Evolutionary conservation across 1,140 invertebrate genomes (phyloP).

Genomic region (Drosophila navojoa): DNA sequence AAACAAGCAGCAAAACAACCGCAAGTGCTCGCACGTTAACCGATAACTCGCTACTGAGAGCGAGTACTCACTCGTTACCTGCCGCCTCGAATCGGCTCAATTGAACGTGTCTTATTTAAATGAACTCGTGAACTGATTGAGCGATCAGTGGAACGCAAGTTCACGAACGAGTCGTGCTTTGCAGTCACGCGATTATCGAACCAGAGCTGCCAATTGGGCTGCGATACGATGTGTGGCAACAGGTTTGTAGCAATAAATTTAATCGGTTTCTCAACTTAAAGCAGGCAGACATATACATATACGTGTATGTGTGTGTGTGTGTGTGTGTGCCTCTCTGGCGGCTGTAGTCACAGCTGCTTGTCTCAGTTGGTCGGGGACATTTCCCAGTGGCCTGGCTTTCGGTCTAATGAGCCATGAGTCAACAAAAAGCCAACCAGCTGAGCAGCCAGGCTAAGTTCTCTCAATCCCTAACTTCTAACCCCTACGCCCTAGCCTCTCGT

Average conservation of each 20-base stretch:
- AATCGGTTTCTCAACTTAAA: conserved; percentile 1
- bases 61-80: neutral
- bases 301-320: neutral
- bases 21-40: neutral
- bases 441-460: neutral
- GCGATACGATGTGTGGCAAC: neutral
- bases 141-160: neutral
- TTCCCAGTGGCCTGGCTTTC: conserved; percentile 9
- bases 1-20: neutral
- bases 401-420: conserved; percentile 64
- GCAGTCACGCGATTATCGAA: neutral
- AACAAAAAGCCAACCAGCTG: conserved; percentile 21
- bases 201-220: neutral
- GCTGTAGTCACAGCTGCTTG: conserved; percentile 7
- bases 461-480: neutral
- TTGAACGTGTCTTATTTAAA: too few species aligned
- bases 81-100: neutral
- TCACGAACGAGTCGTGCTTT: too few species aligned
- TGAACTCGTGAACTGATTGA: too few species aligned
- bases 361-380: conserved; percentile 1
- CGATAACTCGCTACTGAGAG: conserved; percentile 8
- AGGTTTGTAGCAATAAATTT: neutral
- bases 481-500: too few species aligned
- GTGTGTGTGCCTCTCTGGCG: too few species aligned
- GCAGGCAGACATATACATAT: neutral